phyloP scores from a whole-genome alignment of 2,797 vertebrate genomes.

The Arctocebus calabarensis region DNA sequence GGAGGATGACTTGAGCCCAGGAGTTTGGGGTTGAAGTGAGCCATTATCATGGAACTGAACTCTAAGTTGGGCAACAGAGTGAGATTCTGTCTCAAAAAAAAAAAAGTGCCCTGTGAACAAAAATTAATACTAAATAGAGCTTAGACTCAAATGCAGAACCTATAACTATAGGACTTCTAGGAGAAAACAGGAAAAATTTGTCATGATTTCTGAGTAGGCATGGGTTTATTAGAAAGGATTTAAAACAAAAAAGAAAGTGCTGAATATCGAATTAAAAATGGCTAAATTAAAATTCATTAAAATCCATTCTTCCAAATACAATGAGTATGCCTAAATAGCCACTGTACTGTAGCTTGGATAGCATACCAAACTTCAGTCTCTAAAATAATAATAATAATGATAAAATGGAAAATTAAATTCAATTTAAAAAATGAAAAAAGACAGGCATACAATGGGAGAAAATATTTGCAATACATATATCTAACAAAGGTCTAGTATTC shows the following conservation, averaged over 20 bases:
- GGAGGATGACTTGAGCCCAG: neutral
- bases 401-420: too few relatives aligned
- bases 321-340: too few relatives aligned
- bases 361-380: too few relatives aligned
- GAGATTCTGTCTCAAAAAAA: neutral
- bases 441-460: neutral
- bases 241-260: neutral
- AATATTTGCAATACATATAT: neutral
- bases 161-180: neutral
- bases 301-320: neutral
- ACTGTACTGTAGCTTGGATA: too few relatives aligned
- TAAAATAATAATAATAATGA: too few relatives aligned
- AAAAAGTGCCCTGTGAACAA: neutral
- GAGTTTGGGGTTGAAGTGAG: neutral
- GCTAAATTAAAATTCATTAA: neutral
- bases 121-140: neutral
- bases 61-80: neutral
- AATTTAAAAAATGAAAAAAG: neutral
- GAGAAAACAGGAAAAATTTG: neutral
- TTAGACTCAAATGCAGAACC: neutral
- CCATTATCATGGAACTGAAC: neutral
- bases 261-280: neutral
- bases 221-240: neutral
- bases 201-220: neutral
- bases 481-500: neutral